Percentiles rank a stretch among this genome's conserved stretches.
These are phyloP conservation scores for Trigoniulus corallinus DNA, from an alignment of 1,140 invertebrate species.

Conservation along the genomic window DNA sequence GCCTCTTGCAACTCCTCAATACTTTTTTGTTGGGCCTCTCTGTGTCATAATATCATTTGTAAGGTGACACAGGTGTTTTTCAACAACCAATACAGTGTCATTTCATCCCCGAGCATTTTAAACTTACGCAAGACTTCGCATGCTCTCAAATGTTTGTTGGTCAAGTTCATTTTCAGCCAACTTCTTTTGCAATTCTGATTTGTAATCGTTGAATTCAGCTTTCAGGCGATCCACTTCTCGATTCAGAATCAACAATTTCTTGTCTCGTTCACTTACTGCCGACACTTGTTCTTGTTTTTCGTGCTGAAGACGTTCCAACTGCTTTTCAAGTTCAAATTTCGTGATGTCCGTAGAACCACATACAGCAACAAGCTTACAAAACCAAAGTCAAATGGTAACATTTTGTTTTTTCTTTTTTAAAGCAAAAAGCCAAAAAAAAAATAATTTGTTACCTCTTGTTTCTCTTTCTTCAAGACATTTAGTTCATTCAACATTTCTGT, in stretches of 20 bases:
- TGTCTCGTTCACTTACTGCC: slow-evolving; percentile 11
- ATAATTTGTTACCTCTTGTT: not conserved
- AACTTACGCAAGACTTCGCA: slow-evolving; percentile 6
- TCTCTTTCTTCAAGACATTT: not conserved
- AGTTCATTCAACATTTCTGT: not conserved
- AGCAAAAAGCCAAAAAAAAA: not conserved
- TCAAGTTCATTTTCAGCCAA: slow-evolving; percentile 12
- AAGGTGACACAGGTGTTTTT: not conserved
- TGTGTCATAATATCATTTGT: not conserved
- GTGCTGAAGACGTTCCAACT: not conserved
- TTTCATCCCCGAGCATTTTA: too few species aligned
- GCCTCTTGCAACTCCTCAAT: not conserved
- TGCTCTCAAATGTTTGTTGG: slow-evolving; percentile 6
- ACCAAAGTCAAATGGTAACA: too few species aligned
- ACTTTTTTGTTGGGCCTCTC: not conserved
- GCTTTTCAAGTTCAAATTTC: not conserved
- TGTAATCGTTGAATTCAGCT: slow-evolving; percentile 10
- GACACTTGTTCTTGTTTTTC: not conserved
- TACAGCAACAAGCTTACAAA: not conserved
- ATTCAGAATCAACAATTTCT: slow-evolving; percentile 9
- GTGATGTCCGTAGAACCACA: not conserved
- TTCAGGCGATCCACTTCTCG: slow-evolving; percentile 11
- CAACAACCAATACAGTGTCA: too few species aligned
- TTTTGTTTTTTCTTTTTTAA: not conserved
- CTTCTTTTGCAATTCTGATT: slow-evolving; percentile 12